Conservation (phyloP, 2,113 vertebrate genomes). For the Osmerus eperlanus region DNA sequence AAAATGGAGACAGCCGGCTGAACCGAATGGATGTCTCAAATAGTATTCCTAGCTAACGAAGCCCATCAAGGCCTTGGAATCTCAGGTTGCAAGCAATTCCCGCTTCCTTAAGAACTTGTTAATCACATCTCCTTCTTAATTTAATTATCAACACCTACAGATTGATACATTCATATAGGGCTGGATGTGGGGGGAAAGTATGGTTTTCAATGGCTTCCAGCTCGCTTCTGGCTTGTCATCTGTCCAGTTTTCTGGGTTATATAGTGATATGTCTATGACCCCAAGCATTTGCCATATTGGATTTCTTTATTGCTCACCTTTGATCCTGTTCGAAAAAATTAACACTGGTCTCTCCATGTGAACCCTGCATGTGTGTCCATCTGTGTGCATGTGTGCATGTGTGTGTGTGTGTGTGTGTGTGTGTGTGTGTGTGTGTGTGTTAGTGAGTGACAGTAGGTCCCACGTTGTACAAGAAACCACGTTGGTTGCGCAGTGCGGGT, state of each 20-base stretch:
- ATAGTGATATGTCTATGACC: slow-evolving; percentile 75
- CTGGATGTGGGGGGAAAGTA: slow-evolving; percentile 52
- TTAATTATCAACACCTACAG: slow-evolving; percentile 72
- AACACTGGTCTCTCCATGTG: slow-evolving; percentile 80
- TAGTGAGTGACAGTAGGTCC: slow-evolving; percentile 34
- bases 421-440: neutral
- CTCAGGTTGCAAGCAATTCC: slow-evolving; percentile 63
- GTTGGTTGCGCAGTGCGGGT: slow-evolving; percentile 28
- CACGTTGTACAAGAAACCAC: slow-evolving; percentile 34
- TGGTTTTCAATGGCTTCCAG: slow-evolving; percentile 72
- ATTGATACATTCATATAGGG: slow-evolving; percentile 67
- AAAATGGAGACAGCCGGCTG: slow-evolving; percentile 71
- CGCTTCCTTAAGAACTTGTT: slow-evolving; percentile 72
- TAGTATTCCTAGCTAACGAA: slow-evolving; percentile 52
- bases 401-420: neutral
- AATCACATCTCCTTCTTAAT: slow-evolving; percentile 69
- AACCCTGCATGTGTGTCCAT: slow-evolving; percentile 45
- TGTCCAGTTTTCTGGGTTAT: slow-evolving; percentile 77
- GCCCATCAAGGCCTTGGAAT: slow-evolving; percentile 53
- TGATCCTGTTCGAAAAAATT: slow-evolving; percentile 81
- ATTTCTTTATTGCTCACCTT: slow-evolving; percentile 87
- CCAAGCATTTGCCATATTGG: slow-evolving; percentile 79
- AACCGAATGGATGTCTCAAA: slow-evolving; percentile 61
- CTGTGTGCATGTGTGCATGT: slow-evolving; percentile 10
- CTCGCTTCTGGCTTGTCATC: slow-evolving; percentile 85